Base-by-base conservation (phyloP, 2,888 invertebrate genomes). In the Lordiphosa fenestrarum region DNA sequence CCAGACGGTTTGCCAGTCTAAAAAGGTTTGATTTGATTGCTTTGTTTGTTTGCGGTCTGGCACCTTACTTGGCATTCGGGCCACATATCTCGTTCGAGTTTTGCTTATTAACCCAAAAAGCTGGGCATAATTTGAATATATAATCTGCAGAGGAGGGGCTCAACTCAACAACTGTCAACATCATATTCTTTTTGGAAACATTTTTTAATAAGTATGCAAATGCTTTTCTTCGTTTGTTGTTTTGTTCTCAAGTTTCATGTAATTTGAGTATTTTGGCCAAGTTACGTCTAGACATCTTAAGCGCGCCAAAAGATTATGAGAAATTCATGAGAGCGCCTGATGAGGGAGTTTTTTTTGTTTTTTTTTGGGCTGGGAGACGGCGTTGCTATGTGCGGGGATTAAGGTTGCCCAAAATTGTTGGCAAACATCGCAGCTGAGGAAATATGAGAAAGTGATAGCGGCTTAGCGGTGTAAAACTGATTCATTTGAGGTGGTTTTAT, bases 191-290 rank as follows among this genome's bases (percentile, higher is more conserved):
- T 48, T 67, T 73, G 60, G 68, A 70, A 63, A 63, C 66, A 67
- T 67, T 72, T 84, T 84, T 84, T 77, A 77, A 84, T 77, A 77
- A 77, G 77, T 77, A 77, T 77, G 77, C 70, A 77, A 77, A 77
- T 84, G 49, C 41, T 54, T 70, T 54, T 61, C 46, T 52, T 44
- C 57, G 46, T 60, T 51, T 15, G 60, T 46, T 21, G 25, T 49
- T 59, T 56, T 53, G 62, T 50, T 53, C 19, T 21, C 44, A 25
- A 47, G 55, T 65, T 65, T 58, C 49, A 52, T 37, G 33, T 60
- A 71, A 57, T 75, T 68, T 33, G 55, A 71, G 59, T 53, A 58
- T 53, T 61, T 48, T 48, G 19, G 53, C 48, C 64, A 60, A 54
- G 67, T 65, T 76, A 54, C 30, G 84, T 76, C 76, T 76, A 76